phyloP scores from a whole-genome alignment of 2,113 vertebrate genomes.

The Perca fluviatilis region DNA sequence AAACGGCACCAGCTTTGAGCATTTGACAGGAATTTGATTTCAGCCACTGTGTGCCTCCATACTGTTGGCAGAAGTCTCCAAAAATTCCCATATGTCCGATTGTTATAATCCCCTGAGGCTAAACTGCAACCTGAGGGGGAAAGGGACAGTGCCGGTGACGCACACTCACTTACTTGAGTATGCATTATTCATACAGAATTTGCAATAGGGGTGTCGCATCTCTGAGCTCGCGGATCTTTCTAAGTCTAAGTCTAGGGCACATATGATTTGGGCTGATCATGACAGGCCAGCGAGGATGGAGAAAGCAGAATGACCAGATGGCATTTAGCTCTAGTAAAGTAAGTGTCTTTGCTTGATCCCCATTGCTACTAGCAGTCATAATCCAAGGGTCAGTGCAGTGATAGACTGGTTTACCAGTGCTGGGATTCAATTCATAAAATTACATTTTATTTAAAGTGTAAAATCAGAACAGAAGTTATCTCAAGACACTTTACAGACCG shows the following conservation, averaged over 20 bases:
- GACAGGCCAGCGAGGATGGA: background rate
- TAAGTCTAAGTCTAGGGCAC: too few relatives aligned
- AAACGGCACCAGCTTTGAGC: background rate
- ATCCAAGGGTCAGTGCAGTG: background rate
- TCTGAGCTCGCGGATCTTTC: background rate
- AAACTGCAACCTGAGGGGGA: background rate
- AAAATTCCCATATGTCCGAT: constrained; percentile 2
- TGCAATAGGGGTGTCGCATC: background rate
- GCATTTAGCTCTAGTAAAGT: background rate
- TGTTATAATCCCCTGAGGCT: background rate
- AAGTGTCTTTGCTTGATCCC: background rate
- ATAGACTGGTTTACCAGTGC: background rate
- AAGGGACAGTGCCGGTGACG: background rate
- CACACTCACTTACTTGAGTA: background rate
- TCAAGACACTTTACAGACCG: too few relatives aligned
- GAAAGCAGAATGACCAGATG: background rate
- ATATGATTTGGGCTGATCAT: background rate
- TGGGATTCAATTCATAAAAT: too few relatives aligned
- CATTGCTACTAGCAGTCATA: background rate
- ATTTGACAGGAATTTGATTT: background rate
- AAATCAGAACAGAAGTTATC: too few relatives aligned
- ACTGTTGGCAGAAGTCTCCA: background rate
- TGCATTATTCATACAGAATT: background rate
- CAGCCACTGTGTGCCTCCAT: background rate
- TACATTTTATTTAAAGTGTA: too few relatives aligned